A percentile compares a stretch with the other conserved stretches of the same genome.
These are phyloP conservation scores for Typhlomys cinereus DNA, from an alignment of 2,113 vertebrate species.

Conservation along the genomic window DNA sequence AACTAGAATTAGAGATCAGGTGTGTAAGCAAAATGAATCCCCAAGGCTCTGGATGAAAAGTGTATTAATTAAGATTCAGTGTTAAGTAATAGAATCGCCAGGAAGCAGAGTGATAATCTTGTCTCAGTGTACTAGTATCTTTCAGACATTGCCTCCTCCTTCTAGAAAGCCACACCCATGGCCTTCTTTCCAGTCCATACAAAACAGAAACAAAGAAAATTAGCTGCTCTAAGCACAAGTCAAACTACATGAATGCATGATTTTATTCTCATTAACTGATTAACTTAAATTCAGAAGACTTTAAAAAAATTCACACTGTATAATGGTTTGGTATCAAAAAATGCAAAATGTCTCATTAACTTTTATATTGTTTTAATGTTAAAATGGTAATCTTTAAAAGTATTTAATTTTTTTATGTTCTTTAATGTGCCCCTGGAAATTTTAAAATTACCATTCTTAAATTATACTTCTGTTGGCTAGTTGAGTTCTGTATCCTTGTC, in stretches of 20 bases:
- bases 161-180: not conserved
- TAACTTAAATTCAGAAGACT: not conserved
- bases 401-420: not conserved
- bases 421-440: not conserved
- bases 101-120: not conserved
- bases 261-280: not conserved
- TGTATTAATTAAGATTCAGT: not conserved
- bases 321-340: not conserved
- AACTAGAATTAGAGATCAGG: not conserved
- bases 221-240: not conserved
- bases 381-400: conserved; percentile 16
- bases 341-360: not conserved
- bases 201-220: conserved; percentile 31
- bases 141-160: not conserved
- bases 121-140: not conserved
- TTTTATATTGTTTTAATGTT: conserved; percentile 18
- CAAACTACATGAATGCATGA: not conserved
- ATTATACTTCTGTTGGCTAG: not conserved
- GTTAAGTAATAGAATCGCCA: not conserved
- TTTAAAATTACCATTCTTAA: not conserved
- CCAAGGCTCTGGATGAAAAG: not conserved
- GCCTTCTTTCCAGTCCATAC: not conserved
- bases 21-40: not conserved
- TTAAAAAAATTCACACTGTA: not conserved
- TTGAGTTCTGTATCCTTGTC: not conserved